Percentiles rank a stretch among this genome's conserved stretches.
These are phyloP conservation scores for Xylota segnis DNA, from an alignment of 2,888 invertebrate species.

Conservation along the genomic window DNA sequence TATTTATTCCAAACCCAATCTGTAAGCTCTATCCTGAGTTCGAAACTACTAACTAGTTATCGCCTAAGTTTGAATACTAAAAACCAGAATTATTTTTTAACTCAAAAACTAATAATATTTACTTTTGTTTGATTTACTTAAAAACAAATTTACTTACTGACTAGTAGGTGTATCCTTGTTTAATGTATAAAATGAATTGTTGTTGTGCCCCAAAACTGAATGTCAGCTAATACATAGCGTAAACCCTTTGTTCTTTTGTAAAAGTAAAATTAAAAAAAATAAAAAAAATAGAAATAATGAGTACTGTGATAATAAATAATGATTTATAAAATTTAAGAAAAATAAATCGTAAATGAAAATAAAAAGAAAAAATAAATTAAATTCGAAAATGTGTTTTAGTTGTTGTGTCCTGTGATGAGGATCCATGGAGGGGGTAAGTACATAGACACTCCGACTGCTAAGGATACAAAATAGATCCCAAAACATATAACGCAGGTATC, in stretches of 20 bases:
- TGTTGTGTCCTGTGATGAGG: no score
- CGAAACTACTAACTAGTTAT: not conserved
- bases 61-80: not conserved
- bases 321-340: constrained; percentile 80
- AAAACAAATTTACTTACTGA: constrained; percentile 47
- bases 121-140: constrained; percentile 48
- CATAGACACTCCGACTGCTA: no score
- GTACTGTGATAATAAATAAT: constrained; percentile 84
- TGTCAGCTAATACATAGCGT: constrained; percentile 66
- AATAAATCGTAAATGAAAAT: constrained; percentile 78
- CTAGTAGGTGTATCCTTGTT: constrained; percentile 45
- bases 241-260: constrained; percentile 73
- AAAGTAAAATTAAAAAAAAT: constrained; percentile 62
- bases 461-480: no score
- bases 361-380: constrained; percentile 29
- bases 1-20: constrained; percentile 49
- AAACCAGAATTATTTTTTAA: not conserved
- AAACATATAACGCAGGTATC: no score
- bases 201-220: constrained; percentile 69
- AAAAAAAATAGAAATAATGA: constrained; percentile 77
- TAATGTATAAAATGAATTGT: constrained; percentile 50
- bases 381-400: not conserved
- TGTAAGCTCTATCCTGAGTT: not conserved
- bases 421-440: not conserved
- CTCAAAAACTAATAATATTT: not conserved